Conservation (phyloP, 1,140 invertebrate species). For the Penaeus vannamei region DNA sequence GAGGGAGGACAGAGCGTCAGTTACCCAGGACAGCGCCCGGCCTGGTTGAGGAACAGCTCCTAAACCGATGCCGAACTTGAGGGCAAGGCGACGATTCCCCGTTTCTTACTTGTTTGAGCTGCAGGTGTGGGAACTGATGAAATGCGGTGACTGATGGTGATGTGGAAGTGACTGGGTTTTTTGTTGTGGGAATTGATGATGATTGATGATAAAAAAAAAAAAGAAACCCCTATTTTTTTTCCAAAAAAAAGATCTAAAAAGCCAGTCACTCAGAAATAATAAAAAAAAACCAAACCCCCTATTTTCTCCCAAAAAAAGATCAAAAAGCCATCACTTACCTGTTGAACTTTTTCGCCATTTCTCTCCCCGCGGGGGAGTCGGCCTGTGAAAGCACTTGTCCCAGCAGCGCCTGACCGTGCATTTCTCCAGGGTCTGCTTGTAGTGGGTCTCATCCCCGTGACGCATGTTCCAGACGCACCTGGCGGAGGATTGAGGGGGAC, state of each 20-base stretch:
- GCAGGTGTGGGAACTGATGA: neutral
- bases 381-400: constrained; percentile 71
- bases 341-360: constrained; percentile 71
- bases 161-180: too few species aligned
- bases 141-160: too few species aligned
- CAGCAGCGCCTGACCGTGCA: constrained; percentile 73
- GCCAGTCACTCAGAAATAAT: too few species aligned
- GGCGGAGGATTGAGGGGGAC: neutral
- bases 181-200: too few species aligned
- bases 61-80: constrained; percentile 92
- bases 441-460: constrained; percentile 72
- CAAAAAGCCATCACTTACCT: constrained; percentile 57
- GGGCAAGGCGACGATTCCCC: constrained; percentile 89
- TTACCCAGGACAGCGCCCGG: constrained; percentile 92
- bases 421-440: constrained; percentile 71
- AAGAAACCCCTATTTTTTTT: too few species aligned
- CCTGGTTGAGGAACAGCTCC: constrained; percentile 84
- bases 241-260: too few species aligned
- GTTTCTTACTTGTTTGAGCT: constrained; percentile 75
- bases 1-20: constrained; percentile 91
- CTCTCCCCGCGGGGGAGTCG: constrained; percentile 70
- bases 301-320: too few species aligned
- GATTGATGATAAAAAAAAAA: too few species aligned
- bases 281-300: too few species aligned
- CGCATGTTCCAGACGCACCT: constrained; percentile 73